Percentiles rank a stretch among this genome's conserved stretches.
Conservation (phyloP, 2,113 vertebrate species). For the Brachypodius melanocephalos region DNA sequence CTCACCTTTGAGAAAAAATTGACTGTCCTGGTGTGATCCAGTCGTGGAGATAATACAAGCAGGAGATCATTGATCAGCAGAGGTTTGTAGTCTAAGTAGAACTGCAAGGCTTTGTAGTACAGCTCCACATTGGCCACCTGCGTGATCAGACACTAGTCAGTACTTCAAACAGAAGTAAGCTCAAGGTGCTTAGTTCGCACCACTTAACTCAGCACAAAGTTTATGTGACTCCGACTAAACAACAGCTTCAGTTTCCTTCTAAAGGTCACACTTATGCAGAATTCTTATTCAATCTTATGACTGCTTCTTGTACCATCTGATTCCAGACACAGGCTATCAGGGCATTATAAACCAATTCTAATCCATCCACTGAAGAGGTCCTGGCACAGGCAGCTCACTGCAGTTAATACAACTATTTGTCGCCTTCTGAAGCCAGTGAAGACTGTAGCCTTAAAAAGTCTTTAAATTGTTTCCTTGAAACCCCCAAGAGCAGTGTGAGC, state of each 20-base stretch:
- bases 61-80: slow-evolving; percentile 88
- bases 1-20: slow-evolving; percentile 86
- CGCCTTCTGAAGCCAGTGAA: neutral
- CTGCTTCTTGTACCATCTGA: neutral
- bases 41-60: slow-evolving; percentile 83
- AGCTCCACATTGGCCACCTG: slow-evolving; percentile 91
- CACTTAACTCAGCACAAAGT: neutral
- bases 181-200: neutral
- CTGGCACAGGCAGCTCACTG: neutral
- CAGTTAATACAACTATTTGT: neutral
- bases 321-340: neutral
- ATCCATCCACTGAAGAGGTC: neutral
- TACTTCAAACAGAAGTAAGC: neutral
- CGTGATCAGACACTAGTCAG: neutral
- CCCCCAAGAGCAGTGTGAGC: neutral
- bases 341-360: neutral
- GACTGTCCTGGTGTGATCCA: slow-evolving; percentile 88
- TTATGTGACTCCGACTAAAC: neutral
- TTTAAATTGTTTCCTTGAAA: neutral
- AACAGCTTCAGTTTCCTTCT: neutral
- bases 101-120: slow-evolving; percentile 88
- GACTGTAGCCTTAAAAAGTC: neutral
- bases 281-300: neutral
- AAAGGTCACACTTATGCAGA: neutral
- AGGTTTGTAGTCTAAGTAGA: slow-evolving; percentile 89